These are phyloP conservation scores for Myotis yumanensis DNA, from an alignment of 2,113 vertebrate genomes.

Conservation along the genomic window DNA sequence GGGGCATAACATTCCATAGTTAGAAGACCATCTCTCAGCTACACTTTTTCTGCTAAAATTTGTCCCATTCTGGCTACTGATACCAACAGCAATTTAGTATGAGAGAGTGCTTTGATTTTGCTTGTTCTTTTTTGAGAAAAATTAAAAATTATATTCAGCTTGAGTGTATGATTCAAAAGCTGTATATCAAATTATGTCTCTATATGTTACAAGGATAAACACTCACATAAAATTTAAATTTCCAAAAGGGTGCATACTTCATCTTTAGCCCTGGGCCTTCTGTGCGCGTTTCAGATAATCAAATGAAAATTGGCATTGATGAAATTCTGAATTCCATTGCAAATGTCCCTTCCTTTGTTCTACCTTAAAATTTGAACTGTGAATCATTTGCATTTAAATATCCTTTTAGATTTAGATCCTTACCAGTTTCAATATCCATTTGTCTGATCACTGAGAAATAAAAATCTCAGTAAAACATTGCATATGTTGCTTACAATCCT, in stretches of 20 bases:
- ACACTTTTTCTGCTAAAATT: background rate
- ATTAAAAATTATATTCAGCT: constrained; percentile 53
- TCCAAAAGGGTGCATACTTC: constrained; percentile 47
- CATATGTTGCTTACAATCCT: constrained; percentile 54
- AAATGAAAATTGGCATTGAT: constrained; percentile 68
- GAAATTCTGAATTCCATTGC: constrained; percentile 67
- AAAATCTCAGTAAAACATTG: constrained; percentile 60
- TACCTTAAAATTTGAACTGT: constrained; percentile 54
- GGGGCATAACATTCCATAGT: too few relatives aligned
- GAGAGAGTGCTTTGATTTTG: constrained; percentile 44
- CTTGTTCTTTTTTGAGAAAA: constrained; percentile 38
- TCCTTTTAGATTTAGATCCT: constrained; percentile 49
- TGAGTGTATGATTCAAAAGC: constrained; percentile 22
- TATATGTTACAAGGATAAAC: constrained; percentile 55
- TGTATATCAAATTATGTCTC: constrained; percentile 53
- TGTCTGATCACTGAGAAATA: constrained; percentile 50
- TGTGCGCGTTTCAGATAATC: constrained; percentile 67
- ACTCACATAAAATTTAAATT: constrained; percentile 64
- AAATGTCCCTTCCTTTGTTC: constrained; percentile 61
- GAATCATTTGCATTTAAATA: constrained; percentile 75
- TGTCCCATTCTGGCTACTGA: background rate
- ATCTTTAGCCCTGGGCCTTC: constrained; percentile 41
- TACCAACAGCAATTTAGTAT: background rate
- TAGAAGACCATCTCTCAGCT: background rate
- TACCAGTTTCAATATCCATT: constrained; percentile 41